Conservation (phyloP, 2,113 vertebrate genomes). For the Nibea albiflora region DNA sequence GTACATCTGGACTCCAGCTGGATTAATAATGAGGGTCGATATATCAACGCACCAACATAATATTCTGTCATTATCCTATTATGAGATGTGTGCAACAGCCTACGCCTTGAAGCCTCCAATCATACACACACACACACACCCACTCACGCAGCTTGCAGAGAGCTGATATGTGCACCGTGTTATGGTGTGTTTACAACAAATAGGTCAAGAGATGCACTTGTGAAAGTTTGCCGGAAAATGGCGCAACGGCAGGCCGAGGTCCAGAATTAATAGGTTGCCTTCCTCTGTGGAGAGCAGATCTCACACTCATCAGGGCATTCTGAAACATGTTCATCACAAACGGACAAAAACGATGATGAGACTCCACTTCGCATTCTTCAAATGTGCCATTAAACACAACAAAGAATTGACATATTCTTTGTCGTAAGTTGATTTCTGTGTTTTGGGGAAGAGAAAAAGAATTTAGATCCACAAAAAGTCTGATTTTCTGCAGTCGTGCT, state of each 20-base stretch:
- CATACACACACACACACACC: neutral
- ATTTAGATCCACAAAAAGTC: neutral
- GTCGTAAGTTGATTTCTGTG: too few relatives aligned
- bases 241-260: too few relatives aligned
- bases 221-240: neutral
- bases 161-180: neutral
- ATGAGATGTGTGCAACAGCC: neutral
- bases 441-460: conserved; percentile 13
- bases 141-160: neutral
- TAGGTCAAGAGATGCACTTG: neutral
- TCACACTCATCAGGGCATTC: neutral
- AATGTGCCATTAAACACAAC: neutral
- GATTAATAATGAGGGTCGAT: conserved; percentile 31
- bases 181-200: neutral
- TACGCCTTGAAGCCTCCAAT: neutral
- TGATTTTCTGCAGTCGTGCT: neutral
- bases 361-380: neutral
- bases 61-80: conserved; percentile 2
- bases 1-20: conserved; percentile 43
- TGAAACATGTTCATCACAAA: neutral
- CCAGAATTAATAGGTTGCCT: neutral
- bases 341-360: neutral
- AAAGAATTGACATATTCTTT: neutral
- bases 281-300: neutral
- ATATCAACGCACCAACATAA: conserved; percentile 1